Conservation (phyloP, 2,797 vertebrate species). For the Mus spretus region DNA sequence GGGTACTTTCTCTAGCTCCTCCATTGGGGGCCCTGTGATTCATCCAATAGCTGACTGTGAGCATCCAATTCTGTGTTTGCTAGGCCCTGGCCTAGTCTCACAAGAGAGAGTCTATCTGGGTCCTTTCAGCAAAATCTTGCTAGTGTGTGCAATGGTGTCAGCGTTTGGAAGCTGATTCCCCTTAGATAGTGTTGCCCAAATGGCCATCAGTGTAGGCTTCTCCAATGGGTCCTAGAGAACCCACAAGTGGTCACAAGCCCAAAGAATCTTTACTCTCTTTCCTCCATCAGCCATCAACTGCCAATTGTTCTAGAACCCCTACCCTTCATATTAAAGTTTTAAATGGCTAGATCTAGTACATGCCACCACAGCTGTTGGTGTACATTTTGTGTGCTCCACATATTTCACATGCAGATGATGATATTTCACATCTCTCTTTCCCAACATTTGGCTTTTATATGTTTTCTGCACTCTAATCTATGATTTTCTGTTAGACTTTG, state of each 20-base stretch:
- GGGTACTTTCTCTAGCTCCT: too few relatives aligned
- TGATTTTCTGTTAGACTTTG: background rate
- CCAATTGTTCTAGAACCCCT: too few relatives aligned
- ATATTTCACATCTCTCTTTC: background rate
- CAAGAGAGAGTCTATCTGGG: too few relatives aligned
- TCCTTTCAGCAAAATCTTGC: too few relatives aligned
- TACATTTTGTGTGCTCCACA: background rate
- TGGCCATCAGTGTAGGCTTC: background rate
- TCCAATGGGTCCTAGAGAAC: background rate
- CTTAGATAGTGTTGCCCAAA: background rate
- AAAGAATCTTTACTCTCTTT: background rate
- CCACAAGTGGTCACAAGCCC: background rate
- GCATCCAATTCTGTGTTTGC: too few relatives aligned
- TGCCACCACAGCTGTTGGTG: background rate
- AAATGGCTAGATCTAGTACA: background rate
- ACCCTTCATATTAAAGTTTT: background rate
- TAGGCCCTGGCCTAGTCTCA: too few relatives aligned
- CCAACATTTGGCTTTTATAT: too few relatives aligned
- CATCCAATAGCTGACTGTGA: too few relatives aligned
- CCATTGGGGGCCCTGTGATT: too few relatives aligned
- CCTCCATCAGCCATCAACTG: background rate
- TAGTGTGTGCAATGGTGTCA: too few relatives aligned
- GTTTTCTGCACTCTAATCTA: background rate
- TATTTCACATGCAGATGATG: background rate
- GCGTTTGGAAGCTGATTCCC: too few relatives aligned